These are phyloP conservation scores for Pseudomyrmex sp. DNA, from an alignment of 1,140 invertebrate species.

Conservation along the genomic window DNA sequence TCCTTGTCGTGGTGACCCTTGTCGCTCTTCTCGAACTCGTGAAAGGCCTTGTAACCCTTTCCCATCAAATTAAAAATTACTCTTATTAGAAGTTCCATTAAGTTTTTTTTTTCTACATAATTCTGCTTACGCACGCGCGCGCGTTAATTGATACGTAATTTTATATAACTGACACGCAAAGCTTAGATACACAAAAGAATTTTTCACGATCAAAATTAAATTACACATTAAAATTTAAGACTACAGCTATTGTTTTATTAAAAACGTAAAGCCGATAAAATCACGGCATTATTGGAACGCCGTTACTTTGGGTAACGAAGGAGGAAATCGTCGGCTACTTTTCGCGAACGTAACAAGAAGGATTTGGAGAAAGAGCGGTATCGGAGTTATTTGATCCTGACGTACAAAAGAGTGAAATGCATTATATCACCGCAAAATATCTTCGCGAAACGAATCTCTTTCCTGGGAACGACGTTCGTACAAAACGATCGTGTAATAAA, in stretches of 20 bases:
- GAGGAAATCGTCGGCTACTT: slow-evolving; percentile 1
- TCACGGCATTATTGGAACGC: background rate
- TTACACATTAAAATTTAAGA: background rate
- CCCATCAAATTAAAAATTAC: background rate
- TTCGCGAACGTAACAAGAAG: background rate
- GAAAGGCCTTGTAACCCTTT: slow-evolving; percentile 80
- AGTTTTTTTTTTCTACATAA: background rate
- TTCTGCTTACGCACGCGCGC: background rate
- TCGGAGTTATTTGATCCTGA: background rate
- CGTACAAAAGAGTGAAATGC: slow-evolving; percentile 2
- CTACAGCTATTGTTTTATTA: background rate
- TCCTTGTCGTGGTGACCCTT: slow-evolving; percentile 82
- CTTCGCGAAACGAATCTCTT: slow-evolving; percentile 21
- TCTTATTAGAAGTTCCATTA: background rate
- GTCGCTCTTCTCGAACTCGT: slow-evolving; percentile 80
- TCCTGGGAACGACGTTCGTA: slow-evolving; percentile 38
- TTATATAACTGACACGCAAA: no score
- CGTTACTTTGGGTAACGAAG: background rate
- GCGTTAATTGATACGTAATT: no score
- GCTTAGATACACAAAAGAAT: no score
- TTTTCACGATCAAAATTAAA: no score
- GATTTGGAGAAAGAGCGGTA: slow-evolving; percentile 6
- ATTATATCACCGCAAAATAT: slow-evolving; percentile 5
- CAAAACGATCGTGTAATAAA: slow-evolving; percentile 65
- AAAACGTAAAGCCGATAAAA: background rate